A percentile compares a stretch with the other conserved stretches of the same genome.
Evolutionary conservation across 2,797 vertebrate species (phyloP).

Genomic region (Amphiprion clarkii): DNA sequence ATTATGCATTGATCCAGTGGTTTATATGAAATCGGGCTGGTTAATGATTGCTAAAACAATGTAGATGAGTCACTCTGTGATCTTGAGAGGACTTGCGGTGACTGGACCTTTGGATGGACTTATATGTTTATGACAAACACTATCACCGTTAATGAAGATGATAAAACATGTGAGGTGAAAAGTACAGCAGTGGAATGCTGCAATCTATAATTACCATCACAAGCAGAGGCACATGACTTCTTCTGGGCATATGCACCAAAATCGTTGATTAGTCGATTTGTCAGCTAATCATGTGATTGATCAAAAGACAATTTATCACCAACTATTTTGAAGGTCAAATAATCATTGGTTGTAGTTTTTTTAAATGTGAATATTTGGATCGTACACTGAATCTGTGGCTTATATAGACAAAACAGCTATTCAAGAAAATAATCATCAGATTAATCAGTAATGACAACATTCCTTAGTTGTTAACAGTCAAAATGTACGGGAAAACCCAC

Average conservation of each 20-base stretch:
- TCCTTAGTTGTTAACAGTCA: not conserved
- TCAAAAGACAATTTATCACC: no score
- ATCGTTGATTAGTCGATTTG: no score
- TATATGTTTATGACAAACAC: conserved; percentile 38
- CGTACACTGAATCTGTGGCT: no score
- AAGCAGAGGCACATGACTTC: not conserved
- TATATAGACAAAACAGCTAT: no score
- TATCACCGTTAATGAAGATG: conserved; percentile 24
- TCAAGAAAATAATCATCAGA: no score
- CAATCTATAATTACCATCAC: no score
- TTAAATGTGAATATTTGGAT: no score
- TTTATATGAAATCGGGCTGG: conserved; percentile 36
- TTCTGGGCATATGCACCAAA: not conserved
- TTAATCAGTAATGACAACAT: no score
- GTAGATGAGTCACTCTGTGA: not conserved
- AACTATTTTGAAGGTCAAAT: no score
- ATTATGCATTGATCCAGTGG: conserved; percentile 22
- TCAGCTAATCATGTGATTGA: no score
- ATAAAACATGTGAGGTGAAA: conserved; percentile 34
- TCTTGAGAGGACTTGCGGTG: not conserved
- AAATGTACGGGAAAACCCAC: not conserved
- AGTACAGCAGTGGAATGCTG: conserved; percentile 21
- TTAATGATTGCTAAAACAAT: conserved; percentile 60
- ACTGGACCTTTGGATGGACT: conserved; percentile 41
- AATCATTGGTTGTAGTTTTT: no score